These are phyloP conservation scores for Crotalus helleri DNA, from an alignment of 2,113 vertebrate species.

Conservation along the genomic window DNA sequence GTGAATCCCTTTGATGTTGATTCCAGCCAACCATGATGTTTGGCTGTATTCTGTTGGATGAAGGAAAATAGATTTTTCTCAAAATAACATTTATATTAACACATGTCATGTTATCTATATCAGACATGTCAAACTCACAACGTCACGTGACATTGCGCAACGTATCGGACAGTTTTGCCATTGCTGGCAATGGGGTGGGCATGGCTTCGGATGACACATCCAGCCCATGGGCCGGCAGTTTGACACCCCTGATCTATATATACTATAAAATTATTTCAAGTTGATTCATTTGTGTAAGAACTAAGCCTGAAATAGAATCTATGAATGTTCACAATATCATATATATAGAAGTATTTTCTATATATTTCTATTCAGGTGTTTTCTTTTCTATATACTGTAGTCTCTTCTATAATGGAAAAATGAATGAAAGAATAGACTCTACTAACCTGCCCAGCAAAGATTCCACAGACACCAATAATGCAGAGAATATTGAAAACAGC, in stretches of 20 bases:
- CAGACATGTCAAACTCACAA: no score
- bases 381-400: neutral
- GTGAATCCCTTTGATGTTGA: neutral
- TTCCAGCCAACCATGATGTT: neutral
- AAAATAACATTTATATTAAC: neutral
- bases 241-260: neutral
- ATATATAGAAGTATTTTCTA: neutral
- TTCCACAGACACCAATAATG: slow-evolving; percentile 94
- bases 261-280: neutral
- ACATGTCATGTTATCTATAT: neutral
- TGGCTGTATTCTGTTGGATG: neutral
- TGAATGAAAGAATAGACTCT: neutral
- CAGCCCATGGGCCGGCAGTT: no score
- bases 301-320: neutral
- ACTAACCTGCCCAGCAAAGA: slow-evolving; percentile 95
- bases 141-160: no score
- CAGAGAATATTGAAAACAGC: slow-evolving; percentile 98
- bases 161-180: no score
- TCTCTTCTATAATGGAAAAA: neutral
- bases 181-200: no score
- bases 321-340: neutral
- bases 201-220: no score
- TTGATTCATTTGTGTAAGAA: neutral
- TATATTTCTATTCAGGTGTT: neutral
- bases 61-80: neutral